Base-by-base conservation (phyloP, 2,888 invertebrate species). In the Notodonta ziczac region DNA sequence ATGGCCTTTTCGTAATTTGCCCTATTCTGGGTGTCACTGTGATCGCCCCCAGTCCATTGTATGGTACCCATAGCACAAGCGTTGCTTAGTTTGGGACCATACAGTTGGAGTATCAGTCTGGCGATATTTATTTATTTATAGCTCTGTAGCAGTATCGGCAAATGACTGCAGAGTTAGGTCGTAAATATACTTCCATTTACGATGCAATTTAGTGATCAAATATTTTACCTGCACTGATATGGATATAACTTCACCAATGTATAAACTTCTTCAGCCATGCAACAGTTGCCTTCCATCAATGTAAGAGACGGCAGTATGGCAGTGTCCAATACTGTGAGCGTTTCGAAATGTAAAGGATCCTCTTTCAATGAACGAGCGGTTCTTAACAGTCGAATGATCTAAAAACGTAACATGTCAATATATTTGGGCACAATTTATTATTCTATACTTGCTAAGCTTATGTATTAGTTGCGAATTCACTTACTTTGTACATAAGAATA, bases 251-350 rank as follows among this genome's bases (percentile, higher is more conserved):
- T 97, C 16, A 98, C 89, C 57, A 99, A 95, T 56, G 96, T 96
- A 97, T 99, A 99, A 66, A 99, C 95, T 88, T 99, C 99, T 87
- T 99, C 99, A 5, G 99, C 97, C 87, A 99, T 96, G 74, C 98
- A 98, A 84, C 98, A 99, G 89, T 99, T 99, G 76, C 97, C 97
- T 72, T 98, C 98, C 94, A 99, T 95, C 75, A 98, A 96, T 0
- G 98, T 97, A 32, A 99, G 93, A 0, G 98, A 96, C 0, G 99
- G 99, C 66, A 99, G 89, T 66, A 99, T 95, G 1, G 97, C 96
- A 54, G 97, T 96, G 84, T 99, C 99, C 62, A 99, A 90, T 56
- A 98, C 94, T 6, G 97, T 97, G 60, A 98, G 89, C 52, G 98
- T 96, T 69, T 98, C 98, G 79, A 96, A 96, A 84, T 98, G 97